These are phyloP conservation scores for Oreamnos americanus DNA, from an alignment of 2,113 vertebrate genomes.

Conservation along the genomic window DNA sequence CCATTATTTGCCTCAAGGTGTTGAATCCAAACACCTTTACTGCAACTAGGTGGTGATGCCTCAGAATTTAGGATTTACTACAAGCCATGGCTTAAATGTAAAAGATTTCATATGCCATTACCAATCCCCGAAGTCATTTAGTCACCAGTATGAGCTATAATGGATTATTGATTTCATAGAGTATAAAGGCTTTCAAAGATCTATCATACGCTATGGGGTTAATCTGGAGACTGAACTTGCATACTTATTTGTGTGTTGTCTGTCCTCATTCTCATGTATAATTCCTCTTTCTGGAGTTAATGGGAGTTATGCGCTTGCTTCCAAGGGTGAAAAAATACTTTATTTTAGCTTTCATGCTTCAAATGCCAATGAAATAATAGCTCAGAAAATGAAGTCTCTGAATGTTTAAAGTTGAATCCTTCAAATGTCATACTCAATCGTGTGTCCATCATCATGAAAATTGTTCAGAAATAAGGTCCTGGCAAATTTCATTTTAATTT, in stretches of 20 bases:
- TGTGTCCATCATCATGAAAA: conserved; percentile 6
- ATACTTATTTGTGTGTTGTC: conserved; percentile 53
- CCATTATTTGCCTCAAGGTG: neutral
- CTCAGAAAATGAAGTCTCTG: neutral
- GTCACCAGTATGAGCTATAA: conserved; percentile 57
- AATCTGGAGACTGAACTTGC: conserved; percentile 25
- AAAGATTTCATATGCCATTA: conserved; percentile 61
- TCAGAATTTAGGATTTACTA: conserved; percentile 43
- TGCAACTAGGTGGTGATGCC: neutral
- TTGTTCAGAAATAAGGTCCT: neutral
- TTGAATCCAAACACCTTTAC: neutral
- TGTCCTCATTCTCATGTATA: conserved; percentile 8
- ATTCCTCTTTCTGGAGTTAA: conserved; percentile 29
- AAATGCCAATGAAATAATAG: conserved; percentile 49
- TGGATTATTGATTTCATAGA: conserved; percentile 69
- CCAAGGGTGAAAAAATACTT: neutral
- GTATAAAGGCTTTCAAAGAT: conserved; percentile 57
- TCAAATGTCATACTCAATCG: neutral
- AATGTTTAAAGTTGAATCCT: conserved; percentile 4
- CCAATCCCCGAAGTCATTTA: conserved; percentile 51
- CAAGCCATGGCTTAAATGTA: conserved; percentile 37
- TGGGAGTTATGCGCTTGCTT: neutral
- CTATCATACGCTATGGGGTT: conserved; percentile 55
- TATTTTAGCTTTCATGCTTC: conserved; percentile 29
- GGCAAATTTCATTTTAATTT: conserved; percentile 20